Percentiles rank a stretch among this genome's conserved stretches.
Evolutionary conservation across 2,888 invertebrate genomes (phyloP).

Genomic region (Agrochola circellaris): DNA sequence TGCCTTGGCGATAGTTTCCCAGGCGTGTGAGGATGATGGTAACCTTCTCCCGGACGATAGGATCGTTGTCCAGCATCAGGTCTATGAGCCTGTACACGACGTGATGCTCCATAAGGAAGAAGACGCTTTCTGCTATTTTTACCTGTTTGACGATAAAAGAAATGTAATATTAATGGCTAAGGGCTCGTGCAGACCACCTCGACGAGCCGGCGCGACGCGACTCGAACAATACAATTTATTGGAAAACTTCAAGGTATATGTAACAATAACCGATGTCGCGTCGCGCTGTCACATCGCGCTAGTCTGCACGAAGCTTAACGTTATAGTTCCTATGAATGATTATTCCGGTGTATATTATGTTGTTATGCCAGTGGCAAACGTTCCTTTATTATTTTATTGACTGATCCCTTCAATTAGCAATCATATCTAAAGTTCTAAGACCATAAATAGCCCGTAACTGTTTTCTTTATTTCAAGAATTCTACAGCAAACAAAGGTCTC

Average conservation of each 20-base stretch:
- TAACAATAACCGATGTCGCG: too few relatives aligned
- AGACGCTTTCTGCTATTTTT: conserved; percentile 83
- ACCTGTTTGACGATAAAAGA: conserved; percentile 72
- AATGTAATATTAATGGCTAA: background rate
- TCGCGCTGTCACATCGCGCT: too few relatives aligned
- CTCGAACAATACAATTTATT: too few relatives aligned
- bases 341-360: background rate
- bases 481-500: background rate
- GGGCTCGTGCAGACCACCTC: too few relatives aligned
- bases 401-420: background rate
- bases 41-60: conserved; percentile 83
- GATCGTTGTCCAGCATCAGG: conserved; percentile 78
- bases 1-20: conserved; percentile 79
- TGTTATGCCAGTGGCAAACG: background rate
- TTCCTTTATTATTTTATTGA: conserved; percentile 1
- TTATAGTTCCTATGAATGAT: too few relatives aligned
- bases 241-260: too few relatives aligned
- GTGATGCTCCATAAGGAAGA: conserved; percentile 80
- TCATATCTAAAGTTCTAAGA: background rate
- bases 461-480: background rate
- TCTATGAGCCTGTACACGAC: conserved; percentile 83
- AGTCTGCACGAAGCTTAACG: too few relatives aligned
- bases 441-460: background rate
- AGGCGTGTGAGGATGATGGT: conserved; percentile 80
- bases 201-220: too few relatives aligned